Evolutionary conservation across 2,113 vertebrate species (phyloP).

Genomic region (Fulmarus glacialis): DNA sequence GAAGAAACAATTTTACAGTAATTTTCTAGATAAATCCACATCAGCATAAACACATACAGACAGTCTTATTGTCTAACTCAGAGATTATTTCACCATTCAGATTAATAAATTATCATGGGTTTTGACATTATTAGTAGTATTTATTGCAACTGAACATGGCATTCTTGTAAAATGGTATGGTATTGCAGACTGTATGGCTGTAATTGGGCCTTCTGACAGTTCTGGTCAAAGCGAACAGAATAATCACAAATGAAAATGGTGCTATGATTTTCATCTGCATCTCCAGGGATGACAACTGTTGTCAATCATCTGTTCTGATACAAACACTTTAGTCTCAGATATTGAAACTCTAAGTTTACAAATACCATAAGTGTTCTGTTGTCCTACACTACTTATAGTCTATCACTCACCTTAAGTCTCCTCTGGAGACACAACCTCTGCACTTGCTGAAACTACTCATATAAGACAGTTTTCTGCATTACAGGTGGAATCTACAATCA

Average conservation of each 20-base stretch:
- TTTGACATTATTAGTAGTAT: background rate
- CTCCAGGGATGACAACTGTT: background rate
- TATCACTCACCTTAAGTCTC: background rate
- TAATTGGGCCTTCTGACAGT: background rate
- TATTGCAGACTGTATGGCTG: background rate
- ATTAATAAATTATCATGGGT: background rate
- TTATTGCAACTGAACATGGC: background rate
- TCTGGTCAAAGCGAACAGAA: background rate
- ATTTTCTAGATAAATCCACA: background rate
- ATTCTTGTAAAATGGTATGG: background rate
- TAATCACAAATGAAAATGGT: background rate
- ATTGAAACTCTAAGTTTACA: background rate
- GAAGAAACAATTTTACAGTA: background rate
- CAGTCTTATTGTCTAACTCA: background rate
- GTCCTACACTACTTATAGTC: background rate
- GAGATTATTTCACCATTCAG: background rate
- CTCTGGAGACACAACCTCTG: background rate
- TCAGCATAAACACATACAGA: background rate
- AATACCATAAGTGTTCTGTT: background rate
- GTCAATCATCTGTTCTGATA: background rate
- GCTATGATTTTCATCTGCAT: background rate
- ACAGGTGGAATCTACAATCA: background rate
- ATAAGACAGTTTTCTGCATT: background rate
- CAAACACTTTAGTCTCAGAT: background rate
- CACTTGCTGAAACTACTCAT: background rate